Conservation (phyloP, 2,888 invertebrate genomes). For the Odontocolon sp. region DNA sequence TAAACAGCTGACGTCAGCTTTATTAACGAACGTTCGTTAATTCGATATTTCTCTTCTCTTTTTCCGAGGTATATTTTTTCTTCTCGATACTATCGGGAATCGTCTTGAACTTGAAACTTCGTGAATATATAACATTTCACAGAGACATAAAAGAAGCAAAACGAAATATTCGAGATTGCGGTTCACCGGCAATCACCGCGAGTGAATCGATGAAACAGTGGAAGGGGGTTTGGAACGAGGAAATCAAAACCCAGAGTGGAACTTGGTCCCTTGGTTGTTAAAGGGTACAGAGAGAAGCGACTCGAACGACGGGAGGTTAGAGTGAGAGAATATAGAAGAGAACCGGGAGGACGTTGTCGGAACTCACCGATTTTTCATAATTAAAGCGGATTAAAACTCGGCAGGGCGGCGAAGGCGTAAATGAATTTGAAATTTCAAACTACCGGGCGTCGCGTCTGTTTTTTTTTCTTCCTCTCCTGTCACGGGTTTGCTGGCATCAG, state of each 20-base stretch:
- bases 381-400: slow-evolving; percentile 72
- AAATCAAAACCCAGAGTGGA: slow-evolving; percentile 22
- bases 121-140: neutral
- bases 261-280: slow-evolving; percentile 39
- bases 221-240: slow-evolving; percentile 41
- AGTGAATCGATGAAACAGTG: slow-evolving; percentile 45
- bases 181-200: slow-evolving; percentile 40
- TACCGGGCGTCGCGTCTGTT: slow-evolving; percentile 61
- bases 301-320: slow-evolving; percentile 4
- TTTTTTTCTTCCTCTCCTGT: slow-evolving; percentile 51
- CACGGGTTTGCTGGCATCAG: slow-evolving; percentile 10
- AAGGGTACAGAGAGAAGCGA: slow-evolving; percentile 28
- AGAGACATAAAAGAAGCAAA: neutral
- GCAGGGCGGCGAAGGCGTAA: slow-evolving; percentile 65
- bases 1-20: too few species aligned
- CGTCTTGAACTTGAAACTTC: too few species aligned
- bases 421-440: slow-evolving; percentile 76
- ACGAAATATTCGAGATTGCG: slow-evolving; percentile 37
- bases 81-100: too few species aligned
- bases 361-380: slow-evolving; percentile 69
- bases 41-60: too few species aligned
- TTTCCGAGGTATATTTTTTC: too few species aligned
- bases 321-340: slow-evolving; percentile 13
- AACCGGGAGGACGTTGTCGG: slow-evolving; percentile 42
- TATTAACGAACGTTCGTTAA: too few species aligned